These are phyloP conservation scores for Thelaira solivaga DNA, from an alignment of 2,888 invertebrate genomes.

Conservation along the genomic window DNA sequence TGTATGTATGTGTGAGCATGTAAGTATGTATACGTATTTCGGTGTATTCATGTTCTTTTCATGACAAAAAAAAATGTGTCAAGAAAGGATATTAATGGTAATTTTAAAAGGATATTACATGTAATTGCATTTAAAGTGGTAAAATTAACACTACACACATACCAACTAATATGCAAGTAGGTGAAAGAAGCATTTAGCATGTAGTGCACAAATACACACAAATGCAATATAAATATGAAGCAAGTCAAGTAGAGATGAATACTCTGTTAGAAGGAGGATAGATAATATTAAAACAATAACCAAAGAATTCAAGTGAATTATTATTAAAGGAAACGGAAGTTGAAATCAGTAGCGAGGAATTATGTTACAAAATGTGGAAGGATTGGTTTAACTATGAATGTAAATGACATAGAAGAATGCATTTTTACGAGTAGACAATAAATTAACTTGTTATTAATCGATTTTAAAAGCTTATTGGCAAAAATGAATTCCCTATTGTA, in stretches of 20 bases:
- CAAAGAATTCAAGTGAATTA: slow-evolving; percentile 6
- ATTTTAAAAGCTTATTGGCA: too few species aligned
- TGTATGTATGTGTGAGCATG: neutral
- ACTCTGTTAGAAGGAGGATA: neutral
- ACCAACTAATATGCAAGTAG: neutral
- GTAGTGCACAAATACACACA: neutral
- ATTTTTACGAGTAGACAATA: too few species aligned
- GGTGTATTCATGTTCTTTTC: neutral
- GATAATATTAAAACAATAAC: slow-evolving; percentile 19
- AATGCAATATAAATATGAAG: neutral
- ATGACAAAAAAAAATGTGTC: neutral
- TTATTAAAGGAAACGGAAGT: slow-evolving; percentile 37
- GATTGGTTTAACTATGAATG: neutral
- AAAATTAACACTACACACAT: slow-evolving; percentile 19
- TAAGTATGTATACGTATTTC: too few species aligned
- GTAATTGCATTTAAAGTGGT: slow-evolving; percentile 52
- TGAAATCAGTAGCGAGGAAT: too few species aligned
- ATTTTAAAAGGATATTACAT: slow-evolving; percentile 54
- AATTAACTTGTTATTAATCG: too few species aligned
- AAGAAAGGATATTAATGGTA: slow-evolving; percentile 49
- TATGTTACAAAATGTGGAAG: neutral
- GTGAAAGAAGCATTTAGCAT: too few species aligned
- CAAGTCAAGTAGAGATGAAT: neutral
- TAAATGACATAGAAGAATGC: too few species aligned
- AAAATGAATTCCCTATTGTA: too few species aligned